Base-by-base conservation (phyloP, 2,113 vertebrate species). In the Genyomyrus donnyi region DNA sequence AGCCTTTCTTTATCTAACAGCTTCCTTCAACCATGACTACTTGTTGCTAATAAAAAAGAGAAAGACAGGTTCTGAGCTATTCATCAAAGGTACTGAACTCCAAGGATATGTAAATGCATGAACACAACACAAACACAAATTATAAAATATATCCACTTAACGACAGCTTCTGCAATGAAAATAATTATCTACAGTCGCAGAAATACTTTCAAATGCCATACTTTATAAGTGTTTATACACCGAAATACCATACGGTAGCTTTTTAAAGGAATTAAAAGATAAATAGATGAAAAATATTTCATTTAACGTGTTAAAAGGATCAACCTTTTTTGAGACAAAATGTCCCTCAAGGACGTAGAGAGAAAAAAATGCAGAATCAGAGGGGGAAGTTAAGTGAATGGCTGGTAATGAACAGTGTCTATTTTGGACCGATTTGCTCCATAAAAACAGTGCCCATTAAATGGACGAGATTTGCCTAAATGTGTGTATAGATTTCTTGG, bases 371-470 rank as follows among this genome's bases (percentile, higher is more conserved):
- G 49, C 45, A 2, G 39, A 62, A 46, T 4, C 3, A 45, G 56
- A 62, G 2, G 0, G 13, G 19, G 56, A 46, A 13, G n/a, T 19
- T 53, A 56, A 27, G 21, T 56, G 53, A 17, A 88, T 50, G 53
- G 35, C 4, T 88, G 56, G 35, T 62, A 62, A 88, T 66, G 85
- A 87, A 87, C 45, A 49, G 48, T 87, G 24, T 52, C 48, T 87
- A 87, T 87, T 87, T 87, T 31, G n/a, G 85, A 31, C 2, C 8
- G 24, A 31, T 87, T 87, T 35, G 49, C 85, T 87, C 49, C 85
- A 87, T 87, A 52, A 53, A 84, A 87, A 39, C 24, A 52, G 11
- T 52, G 85, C 46, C 31, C 49, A 52, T 87, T 87, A 87, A 87
- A 87, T 0, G 5, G 85, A 13, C 0, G 27, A 87, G 49, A 5